Base-by-base conservation (phyloP, 2,797 vertebrate genomes). In the Luscinia luscinia region DNA sequence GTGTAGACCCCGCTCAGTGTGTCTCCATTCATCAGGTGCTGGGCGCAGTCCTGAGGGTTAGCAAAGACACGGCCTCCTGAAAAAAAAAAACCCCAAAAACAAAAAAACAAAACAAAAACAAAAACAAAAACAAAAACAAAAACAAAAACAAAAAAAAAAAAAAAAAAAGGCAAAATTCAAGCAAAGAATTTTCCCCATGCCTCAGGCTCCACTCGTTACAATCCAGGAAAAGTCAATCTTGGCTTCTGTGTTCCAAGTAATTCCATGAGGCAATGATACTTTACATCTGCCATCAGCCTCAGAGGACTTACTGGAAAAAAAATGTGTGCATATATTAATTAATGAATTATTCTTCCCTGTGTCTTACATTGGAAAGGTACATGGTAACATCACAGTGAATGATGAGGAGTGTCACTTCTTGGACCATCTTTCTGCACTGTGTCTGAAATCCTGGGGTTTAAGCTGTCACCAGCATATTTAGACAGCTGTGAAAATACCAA, bases 1-100 rank as follows among this genome's bases (percentile, higher is more conserved):
- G 98, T 99, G 95, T 99, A 99, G 80, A 99, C 87, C 0, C 99
- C 99, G 0, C 98, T 99, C 96, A 99, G 95, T 0, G 96, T 98
- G 97, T 99, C 99, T 30, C 99, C 99, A 0, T 99, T 99, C 96
- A 99, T 98, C 96, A 99, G 97, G 96, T 99, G 99, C 89, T 99
- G 99, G 74, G 99, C 98, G 2, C 99, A 99, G 97, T 99, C 99
- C 97, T 99, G 99, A 57, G 99, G 99, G 75, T 98, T 98, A 45
- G 98, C 97, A 96, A 99, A 99, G 38, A 99, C 97, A 9, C 99
- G 98, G 40, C 99, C 99, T 43, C 98, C 99, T 99, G 96, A 9
- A 62, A 64, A 95, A 61, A 66, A 14, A 48, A 46, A 46, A 5
- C 34, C n/a, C n/a, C n/a, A n/a, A 34, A 34, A 34, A 34, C 34